These are phyloP conservation scores for Oeneis ivallda DNA, from an alignment of 2,888 invertebrate species.

Conservation along the genomic window DNA sequence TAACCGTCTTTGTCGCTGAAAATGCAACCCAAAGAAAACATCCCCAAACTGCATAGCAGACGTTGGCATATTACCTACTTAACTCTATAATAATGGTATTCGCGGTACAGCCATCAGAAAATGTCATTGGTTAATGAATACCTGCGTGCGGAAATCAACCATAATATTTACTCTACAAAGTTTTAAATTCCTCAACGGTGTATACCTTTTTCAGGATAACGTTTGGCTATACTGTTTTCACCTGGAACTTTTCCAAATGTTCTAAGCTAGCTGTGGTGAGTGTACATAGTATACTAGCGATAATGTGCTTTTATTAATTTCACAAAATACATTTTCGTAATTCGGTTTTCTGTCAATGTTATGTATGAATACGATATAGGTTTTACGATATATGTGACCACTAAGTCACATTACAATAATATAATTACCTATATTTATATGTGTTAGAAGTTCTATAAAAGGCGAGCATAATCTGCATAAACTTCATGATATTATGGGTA, in stretches of 20 bases:
- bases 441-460: too few species aligned
- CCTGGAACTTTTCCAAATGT: slow-evolving; percentile 47
- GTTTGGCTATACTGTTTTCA: slow-evolving; percentile 31
- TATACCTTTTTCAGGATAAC: slow-evolving; percentile 2
- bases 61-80: slow-evolving; percentile 41
- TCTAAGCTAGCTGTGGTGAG: slow-evolving; percentile 42
- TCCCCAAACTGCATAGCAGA: slow-evolving; percentile 36
- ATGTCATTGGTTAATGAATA: slow-evolving; percentile 18
- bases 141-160: slow-evolving; percentile 13
- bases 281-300: slow-evolving; percentile 37
- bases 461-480: too few species aligned
- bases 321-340: slow-evolving; percentile 36
- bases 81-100: slow-evolving; percentile 40
- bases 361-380: neutral
- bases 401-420: too few species aligned
- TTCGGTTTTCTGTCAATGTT: slow-evolving; percentile 12
- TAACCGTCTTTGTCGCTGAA: slow-evolving; percentile 38
- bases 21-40: slow-evolving; percentile 40
- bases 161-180: neutral
- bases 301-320: slow-evolving; percentile 46
- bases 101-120: slow-evolving; percentile 33
- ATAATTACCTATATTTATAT: too few species aligned
- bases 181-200: slow-evolving; percentile 2
- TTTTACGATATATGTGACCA: too few species aligned
- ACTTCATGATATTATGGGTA: too few species aligned